Conservation (phyloP, 53 echinoderm and acorn worm genomes). For the Astropecten irregularis region DNA sequence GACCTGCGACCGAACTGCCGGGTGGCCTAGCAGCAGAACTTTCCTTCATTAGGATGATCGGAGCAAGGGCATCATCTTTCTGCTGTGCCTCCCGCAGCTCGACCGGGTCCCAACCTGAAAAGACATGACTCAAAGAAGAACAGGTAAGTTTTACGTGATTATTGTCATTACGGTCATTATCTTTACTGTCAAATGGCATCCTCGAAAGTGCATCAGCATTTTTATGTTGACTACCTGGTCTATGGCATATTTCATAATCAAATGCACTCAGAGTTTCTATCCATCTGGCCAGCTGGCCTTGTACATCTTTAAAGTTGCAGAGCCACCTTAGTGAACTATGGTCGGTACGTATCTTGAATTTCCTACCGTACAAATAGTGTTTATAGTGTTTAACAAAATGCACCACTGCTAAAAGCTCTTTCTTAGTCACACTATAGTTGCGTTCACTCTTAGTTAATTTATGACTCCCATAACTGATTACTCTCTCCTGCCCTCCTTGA, state of each 20-base stretch:
- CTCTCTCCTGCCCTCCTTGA: neutral
- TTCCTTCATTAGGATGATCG: neutral
- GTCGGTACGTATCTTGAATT: slow-evolving; percentile 17
- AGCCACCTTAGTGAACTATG: slow-evolving; percentile 52
- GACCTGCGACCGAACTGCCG: too few relatives aligned
- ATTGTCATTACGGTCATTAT: too few relatives aligned
- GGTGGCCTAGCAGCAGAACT: too few relatives aligned
- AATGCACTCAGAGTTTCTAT: slow-evolving; percentile 8
- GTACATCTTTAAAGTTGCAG: slow-evolving; percentile 29
- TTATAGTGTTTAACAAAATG: slow-evolving; percentile 30
- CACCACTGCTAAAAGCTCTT: slow-evolving; percentile 22
- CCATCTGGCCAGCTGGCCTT: slow-evolving; percentile 55
- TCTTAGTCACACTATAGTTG: slow-evolving; percentile 27
- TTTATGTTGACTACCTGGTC: slow-evolving; percentile 27
- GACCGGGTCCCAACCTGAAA: neutral
- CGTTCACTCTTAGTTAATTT: neutral
- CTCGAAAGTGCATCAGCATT: slow-evolving; percentile 45
- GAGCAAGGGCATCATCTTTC: neutral
- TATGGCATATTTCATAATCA: slow-evolving; percentile 22
- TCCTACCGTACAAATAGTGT: slow-evolving; percentile 58
- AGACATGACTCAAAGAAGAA: neutral
- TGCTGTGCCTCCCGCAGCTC: slow-evolving; percentile 10
- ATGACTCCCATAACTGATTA: neutral
- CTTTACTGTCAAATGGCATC: neutral
- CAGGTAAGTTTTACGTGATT: neutral